Evolutionary conservation across 2,797 vertebrate genomes (phyloP), one percentile per base, ranked within the genome.

Genomic region (Poeciliopsis presidionis): DNA sequence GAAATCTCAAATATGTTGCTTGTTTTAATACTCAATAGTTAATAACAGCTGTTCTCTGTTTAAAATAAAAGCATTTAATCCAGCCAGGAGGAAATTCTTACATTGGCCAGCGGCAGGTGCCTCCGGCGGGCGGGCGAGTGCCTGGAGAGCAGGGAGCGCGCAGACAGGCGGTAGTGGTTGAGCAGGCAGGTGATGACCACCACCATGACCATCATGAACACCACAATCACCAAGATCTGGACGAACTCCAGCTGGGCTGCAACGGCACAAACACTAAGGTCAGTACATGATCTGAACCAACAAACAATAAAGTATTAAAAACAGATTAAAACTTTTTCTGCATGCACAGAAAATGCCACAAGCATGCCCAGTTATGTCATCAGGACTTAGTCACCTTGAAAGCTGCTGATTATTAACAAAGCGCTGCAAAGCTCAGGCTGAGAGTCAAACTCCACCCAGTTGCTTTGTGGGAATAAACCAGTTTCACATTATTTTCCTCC

Each of bases 151-250:
- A 98, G 95, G 70, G 98, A 98, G 76, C 96, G 97, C 0, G 97
- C 97, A 0, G 98, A 98, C 46, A 98, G 96, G 81, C 97, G 97
- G 95, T 99, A 99, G 95, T 97, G 97, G 95, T 97, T 99, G 78
- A 99, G 94, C 94, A 98, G 94, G 65, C 98, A 99, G 0, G 98
- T 98, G 95, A 99, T 97, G 91, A 98, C 97, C 83, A 99, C 97
- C 89, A 99, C 98, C 97, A 98, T 98, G 86, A 98, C 97, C 97
- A 99, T 97, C 97, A 99, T 98, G 89, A 98, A 97, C 95, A 98
- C 96, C 88, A 98, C 97, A 77, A 99, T 99, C 93, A 98, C 95
- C 93, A 98, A 95, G 94, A 99, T 98, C 97, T 99, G 97, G 88
- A 99, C 97, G 76, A 99, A 98, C 96, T 99, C 97, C 97, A 99